phyloP scores from a whole-genome alignment of 1,140 invertebrate species.

The Leptinotarsa defecta region DNA sequence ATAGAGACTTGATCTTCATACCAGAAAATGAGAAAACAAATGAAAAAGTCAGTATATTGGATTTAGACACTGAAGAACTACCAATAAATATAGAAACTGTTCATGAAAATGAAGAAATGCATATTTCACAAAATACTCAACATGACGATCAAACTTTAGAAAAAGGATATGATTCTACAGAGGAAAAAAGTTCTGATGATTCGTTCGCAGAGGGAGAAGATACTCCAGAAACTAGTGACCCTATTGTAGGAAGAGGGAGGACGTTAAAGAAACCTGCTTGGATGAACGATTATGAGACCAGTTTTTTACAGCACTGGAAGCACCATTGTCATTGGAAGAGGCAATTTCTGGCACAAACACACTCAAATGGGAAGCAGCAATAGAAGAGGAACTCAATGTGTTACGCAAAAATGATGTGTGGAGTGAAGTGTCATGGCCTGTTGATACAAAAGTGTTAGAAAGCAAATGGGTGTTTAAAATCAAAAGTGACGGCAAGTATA shows the following conservation, averaged over 20 bases:
- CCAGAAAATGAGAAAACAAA: not conserved
- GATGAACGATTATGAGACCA: not conserved
- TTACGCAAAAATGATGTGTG: constrained; percentile 32
- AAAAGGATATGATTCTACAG: not conserved
- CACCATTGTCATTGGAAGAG: not conserved
- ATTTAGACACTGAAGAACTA: not conserved
- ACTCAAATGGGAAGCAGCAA: constrained; percentile 26
- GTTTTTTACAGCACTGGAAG: constrained; percentile 1
- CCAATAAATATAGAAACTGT: not conserved
- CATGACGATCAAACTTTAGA: too few relatives aligned
- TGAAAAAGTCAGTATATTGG: not conserved
- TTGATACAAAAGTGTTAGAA: too few relatives aligned
- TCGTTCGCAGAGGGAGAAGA: too few relatives aligned
- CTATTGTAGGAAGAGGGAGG: not conserved
- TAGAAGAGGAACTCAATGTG: constrained; percentile 24
- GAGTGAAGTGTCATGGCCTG: not conserved
- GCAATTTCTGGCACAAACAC: too few relatives aligned
- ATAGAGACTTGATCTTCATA: not conserved
- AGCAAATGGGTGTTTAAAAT: not conserved
- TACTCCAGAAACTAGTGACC: too few relatives aligned
- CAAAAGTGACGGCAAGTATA: not conserved
- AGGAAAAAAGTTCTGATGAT: not conserved
- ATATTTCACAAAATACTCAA: too few relatives aligned
- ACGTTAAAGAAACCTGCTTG: not conserved
- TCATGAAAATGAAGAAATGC: too few relatives aligned